phyloP scores from a whole-genome alignment of 1,140 invertebrate genomes.

The Drosophila sp. region DNA sequence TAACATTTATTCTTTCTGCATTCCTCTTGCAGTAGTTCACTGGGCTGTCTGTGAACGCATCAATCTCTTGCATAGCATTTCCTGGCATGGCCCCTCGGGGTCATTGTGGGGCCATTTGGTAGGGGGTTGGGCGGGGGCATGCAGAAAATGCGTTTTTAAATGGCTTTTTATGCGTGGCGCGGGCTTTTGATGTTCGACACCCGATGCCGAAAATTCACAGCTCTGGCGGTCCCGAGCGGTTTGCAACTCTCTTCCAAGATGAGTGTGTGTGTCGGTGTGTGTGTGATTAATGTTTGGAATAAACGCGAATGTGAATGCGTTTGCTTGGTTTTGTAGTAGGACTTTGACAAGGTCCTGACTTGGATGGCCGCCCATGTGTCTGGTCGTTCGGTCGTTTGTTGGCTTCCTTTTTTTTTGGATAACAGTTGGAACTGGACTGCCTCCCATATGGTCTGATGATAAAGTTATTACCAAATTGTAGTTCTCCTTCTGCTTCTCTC shows the following conservation, averaged over 20 bases:
- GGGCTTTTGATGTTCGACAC: constrained; percentile 79
- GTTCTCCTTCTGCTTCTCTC: constrained; percentile 23
- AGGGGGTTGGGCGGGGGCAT: constrained; percentile 26
- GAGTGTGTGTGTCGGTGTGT: constrained; percentile 48
- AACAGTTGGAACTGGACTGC: constrained; percentile 60
- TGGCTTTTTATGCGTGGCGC: constrained; percentile 80
- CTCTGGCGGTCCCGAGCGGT: constrained; percentile 50
- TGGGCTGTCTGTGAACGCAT: constrained; percentile 76
- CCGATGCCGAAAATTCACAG: constrained; percentile 74
- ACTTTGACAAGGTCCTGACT: constrained; percentile 81
- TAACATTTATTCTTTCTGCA: neutral
- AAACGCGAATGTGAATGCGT: constrained; percentile 68
- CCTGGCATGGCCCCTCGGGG: constrained; percentile 54
- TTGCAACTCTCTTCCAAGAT: constrained; percentile 26
- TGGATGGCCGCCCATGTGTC: constrained; percentile 54
- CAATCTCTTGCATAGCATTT: constrained; percentile 61
- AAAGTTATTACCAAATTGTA: constrained; percentile 75
- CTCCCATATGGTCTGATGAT: constrained; percentile 71
- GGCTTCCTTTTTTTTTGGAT: constrained; percentile 36
- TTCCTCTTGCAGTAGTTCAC: constrained; percentile 44
- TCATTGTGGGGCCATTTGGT: constrained; percentile 38
- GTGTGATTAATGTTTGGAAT: constrained; percentile 76
- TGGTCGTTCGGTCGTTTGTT: constrained; percentile 46
- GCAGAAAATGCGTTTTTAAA: constrained; percentile 82
- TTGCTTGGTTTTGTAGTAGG: constrained; percentile 56